phyloP scores from a whole-genome alignment of 1,140 invertebrate species.

The Drosophila jambulina region DNA sequence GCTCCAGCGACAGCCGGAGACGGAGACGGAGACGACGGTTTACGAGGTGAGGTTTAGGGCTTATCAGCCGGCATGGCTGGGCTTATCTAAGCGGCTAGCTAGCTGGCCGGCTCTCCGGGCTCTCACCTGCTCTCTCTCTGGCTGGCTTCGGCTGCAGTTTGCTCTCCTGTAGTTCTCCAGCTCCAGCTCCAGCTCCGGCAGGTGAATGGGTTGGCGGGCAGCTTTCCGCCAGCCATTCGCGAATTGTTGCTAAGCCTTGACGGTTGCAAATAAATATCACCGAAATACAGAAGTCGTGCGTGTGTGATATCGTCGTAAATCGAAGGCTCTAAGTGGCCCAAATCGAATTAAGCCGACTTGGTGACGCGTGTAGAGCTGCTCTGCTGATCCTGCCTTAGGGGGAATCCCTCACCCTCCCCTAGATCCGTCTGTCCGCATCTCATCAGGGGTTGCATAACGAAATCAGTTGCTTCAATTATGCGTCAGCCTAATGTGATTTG shows the following conservation, averaged over 20 bases:
- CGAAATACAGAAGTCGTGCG: neutral
- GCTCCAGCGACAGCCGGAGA: slow-evolving; percentile 12
- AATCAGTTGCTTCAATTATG: slow-evolving; percentile 69
- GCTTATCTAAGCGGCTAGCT: slow-evolving; percentile 37
- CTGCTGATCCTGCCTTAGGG: slow-evolving; percentile 41
- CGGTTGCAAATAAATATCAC: slow-evolving; percentile 61
- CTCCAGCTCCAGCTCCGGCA: slow-evolving; percentile 44
- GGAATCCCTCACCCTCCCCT: neutral
- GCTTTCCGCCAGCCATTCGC: slow-evolving; percentile 55
- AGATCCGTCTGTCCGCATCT: slow-evolving; percentile 18
- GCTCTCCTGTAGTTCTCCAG: slow-evolving; percentile 16
- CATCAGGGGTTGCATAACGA: slow-evolving; percentile 59
- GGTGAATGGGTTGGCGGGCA: slow-evolving; percentile 16
- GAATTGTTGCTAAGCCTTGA: slow-evolving; percentile 74
- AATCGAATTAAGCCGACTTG: slow-evolving; percentile 39
- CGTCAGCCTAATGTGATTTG: slow-evolving; percentile 70
- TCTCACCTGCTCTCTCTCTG: slow-evolving; percentile 22
- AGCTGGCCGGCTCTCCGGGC: slow-evolving; percentile 28
- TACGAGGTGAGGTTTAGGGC: slow-evolving; percentile 42
- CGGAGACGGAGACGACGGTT: slow-evolving; percentile 15
- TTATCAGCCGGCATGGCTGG: slow-evolving; percentile 45
- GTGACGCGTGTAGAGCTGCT: slow-evolving; percentile 48
- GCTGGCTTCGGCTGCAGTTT: slow-evolving; percentile 3
- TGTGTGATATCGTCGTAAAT: slow-evolving; percentile 45
- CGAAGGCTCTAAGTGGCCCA: slow-evolving; percentile 36